These are phyloP conservation scores for Exocentrus adspersus DNA, from an alignment of 2,888 invertebrate genomes.

Conservation along the genomic window DNA sequence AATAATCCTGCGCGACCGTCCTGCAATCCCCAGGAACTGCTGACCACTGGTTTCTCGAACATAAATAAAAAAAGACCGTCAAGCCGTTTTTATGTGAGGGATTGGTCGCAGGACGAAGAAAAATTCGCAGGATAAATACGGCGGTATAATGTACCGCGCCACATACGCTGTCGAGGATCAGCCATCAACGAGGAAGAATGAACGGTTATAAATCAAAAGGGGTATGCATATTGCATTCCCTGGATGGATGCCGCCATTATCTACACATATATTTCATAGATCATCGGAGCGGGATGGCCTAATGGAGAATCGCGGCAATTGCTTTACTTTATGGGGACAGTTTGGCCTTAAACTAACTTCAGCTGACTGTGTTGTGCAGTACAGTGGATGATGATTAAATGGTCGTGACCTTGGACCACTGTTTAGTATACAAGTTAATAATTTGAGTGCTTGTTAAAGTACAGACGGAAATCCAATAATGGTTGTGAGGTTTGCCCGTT, in stretches of 20 bases:
- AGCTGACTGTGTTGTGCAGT: constrained; percentile 41
- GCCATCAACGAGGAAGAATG: constrained; percentile 34
- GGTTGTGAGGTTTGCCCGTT: too few relatives aligned
- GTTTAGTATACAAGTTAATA: too few relatives aligned
- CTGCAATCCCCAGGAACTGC: constrained; percentile 5
- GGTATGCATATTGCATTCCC: constrained; percentile 53
- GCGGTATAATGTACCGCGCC: constrained; percentile 20
- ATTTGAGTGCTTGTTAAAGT: too few relatives aligned
- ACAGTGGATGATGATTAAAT: too few relatives aligned
- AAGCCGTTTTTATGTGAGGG: constrained; percentile 11
- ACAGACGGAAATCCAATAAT: too few relatives aligned
- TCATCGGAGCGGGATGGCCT: constrained; percentile 41
- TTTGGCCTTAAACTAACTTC: constrained; percentile 43
- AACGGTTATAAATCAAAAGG: constrained; percentile 41
- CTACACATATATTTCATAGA: constrained; percentile 51
- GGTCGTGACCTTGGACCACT: too few relatives aligned
- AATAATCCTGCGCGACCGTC: constrained; percentile 6
- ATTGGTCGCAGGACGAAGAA: constrained; percentile 14
- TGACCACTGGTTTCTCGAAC: constrained; percentile 18
- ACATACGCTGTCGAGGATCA: constrained; percentile 21
- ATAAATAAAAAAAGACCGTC: constrained; percentile 19
- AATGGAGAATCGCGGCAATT: constrained; percentile 48
- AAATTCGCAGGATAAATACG: constrained; percentile 19
- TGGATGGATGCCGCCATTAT: constrained; percentile 48
- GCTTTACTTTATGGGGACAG: constrained; percentile 48